Evolutionary conservation across 2,797 vertebrate genomes (phyloP).

Genomic region (Psittacula derbiana): DNA sequence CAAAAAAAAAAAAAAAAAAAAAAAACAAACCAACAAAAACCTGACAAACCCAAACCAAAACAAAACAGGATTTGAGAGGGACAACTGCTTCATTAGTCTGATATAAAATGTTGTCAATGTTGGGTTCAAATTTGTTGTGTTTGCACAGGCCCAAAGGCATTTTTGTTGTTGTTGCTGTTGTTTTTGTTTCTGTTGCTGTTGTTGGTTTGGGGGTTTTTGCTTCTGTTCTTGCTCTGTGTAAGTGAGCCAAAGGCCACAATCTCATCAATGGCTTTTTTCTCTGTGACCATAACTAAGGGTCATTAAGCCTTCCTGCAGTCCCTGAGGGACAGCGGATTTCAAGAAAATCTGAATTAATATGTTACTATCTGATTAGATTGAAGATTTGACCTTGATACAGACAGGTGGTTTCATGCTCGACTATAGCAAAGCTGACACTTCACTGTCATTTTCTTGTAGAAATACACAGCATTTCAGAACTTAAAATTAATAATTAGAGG

Average conservation of each 20-base stretch:
- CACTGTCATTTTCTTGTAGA: not conserved
- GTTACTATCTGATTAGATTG: constrained; percentile 12
- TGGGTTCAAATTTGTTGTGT: not conserved
- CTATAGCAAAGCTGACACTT: not conserved
- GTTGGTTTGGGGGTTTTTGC: rapidly evolving
- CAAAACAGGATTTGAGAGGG: not conserved
- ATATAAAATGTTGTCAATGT: not conserved
- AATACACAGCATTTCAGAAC: not conserved
- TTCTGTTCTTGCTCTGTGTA: not conserved
- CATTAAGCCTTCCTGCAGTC: not conserved
- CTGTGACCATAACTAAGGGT: not conserved
- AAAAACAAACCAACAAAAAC: not conserved
- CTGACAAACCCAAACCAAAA: not conserved
- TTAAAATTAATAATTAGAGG: not conserved
- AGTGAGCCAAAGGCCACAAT: not conserved
- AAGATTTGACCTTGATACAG: not conserved
- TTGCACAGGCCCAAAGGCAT: not conserved
- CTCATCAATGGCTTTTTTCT: constrained; percentile 5
- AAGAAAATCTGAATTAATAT: not conserved
- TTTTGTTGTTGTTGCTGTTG: not conserved
- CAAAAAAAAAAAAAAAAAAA: not conserved
- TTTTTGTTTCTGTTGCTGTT: not conserved
- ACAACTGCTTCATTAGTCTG: not conserved
- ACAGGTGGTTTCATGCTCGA: not conserved
- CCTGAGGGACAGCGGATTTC: not conserved